Percentiles rank a stretch among this genome's conserved stretches.
Conservation (phyloP, 2,797 vertebrate genomes). For the Falco biarmicus region DNA sequence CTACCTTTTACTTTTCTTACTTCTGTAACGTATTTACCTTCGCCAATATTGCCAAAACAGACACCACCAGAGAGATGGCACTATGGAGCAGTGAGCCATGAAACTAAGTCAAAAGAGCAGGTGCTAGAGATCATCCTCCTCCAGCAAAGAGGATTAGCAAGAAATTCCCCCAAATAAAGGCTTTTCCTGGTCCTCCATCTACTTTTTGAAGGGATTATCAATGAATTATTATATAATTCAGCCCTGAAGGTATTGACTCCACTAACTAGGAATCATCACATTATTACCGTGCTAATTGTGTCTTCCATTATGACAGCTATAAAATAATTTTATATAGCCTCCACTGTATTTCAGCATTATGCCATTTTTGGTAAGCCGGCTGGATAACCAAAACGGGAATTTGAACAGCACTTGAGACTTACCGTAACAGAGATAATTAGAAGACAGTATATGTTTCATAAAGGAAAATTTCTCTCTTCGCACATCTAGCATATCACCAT, state of each 20-base stretch:
- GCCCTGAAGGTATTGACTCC: not conserved
- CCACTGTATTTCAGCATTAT: not conserved
- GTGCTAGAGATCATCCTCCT: not conserved
- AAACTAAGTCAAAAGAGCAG: not conserved
- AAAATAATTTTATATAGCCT: not conserved
- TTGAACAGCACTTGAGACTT: conserved; percentile 39
- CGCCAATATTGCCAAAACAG: not conserved
- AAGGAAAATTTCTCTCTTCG: not conserved
- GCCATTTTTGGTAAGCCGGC: not conserved
- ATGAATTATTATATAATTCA: not conserved
- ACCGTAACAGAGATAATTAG: not conserved
- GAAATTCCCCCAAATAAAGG: not conserved
- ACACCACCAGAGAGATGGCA: not conserved
- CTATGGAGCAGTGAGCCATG: not conserved
- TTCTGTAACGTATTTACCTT: not conserved
- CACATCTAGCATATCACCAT: not conserved
- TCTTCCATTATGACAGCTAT: not conserved
- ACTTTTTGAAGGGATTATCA: not conserved
- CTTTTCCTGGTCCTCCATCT: not conserved
- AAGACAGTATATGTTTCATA: not conserved
- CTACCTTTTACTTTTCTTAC: not conserved
- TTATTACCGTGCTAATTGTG: not conserved
- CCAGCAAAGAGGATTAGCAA: not conserved
- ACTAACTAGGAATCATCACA: not conserved
- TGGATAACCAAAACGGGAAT: conserved; percentile 6